Evolutionary conservation across 1,140 invertebrate genomes (phyloP).

Genomic region (Macrobrachium nipponense): DNA sequence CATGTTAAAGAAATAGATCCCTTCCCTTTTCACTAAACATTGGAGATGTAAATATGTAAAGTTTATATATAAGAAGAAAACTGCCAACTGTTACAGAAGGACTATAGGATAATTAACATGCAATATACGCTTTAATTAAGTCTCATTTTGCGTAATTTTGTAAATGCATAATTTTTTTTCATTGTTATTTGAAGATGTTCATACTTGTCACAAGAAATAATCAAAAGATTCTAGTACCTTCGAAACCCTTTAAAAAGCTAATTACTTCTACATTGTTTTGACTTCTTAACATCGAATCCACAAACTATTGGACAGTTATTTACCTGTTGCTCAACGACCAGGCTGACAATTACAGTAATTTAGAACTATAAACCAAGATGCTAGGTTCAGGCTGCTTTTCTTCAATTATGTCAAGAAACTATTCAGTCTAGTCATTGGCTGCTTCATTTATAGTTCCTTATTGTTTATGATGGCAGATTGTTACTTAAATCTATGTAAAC

Average conservation of each 20-base stretch:
- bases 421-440: not conserved
- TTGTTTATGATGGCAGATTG: not conserved
- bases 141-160: conserved; percentile 34
- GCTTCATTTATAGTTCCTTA: conserved; percentile 1
- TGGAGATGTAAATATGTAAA: conserved; percentile 55
- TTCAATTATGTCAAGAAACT: not conserved
- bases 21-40: conserved; percentile 22
- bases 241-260: conserved; percentile 8
- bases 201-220: conserved; percentile 31
- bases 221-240: conserved; percentile 36
- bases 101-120: conserved; percentile 36
- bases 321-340: conserved; percentile 29
- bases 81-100: conserved; percentile 35
- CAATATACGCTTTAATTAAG: conserved; percentile 47
- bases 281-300: conserved; percentile 26
- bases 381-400: not conserved
- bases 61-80: conserved; percentile 37
- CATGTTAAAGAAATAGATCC: not conserved
- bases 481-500: conserved; percentile 10
- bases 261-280: conserved; percentile 2
- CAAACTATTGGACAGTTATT: conserved; percentile 4
- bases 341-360: not conserved
- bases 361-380: not conserved
- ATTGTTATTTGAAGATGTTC: conserved; percentile 36
- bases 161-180: conserved; percentile 52